phyloP scores from a whole-genome alignment of 2,797 vertebrate genomes.

The Trachurus trachurus region DNA sequence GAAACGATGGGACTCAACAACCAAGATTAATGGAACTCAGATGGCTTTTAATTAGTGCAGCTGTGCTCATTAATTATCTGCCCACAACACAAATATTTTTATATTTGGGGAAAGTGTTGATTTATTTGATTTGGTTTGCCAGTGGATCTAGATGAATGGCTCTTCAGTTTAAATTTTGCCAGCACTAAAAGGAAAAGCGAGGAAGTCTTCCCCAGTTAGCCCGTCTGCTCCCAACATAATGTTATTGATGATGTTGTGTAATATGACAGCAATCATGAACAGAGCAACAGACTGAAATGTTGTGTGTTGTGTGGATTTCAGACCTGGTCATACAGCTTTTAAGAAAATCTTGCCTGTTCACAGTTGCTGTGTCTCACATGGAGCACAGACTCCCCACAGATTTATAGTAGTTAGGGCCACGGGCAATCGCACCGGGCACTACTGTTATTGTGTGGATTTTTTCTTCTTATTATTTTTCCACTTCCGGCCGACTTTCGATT shows the following conservation, averaged over 20 bases:
- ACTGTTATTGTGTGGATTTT: too few relatives aligned
- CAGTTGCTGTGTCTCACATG: too few relatives aligned
- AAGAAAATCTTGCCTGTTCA: background rate
- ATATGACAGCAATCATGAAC: conserved; percentile 52
- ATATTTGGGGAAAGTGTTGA: conserved; percentile 99
- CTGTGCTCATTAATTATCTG: conserved; percentile 99
- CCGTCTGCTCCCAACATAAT: conserved; percentile 43
- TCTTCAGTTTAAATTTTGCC: conserved; percentile 91
- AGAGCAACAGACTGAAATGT: conserved; percentile 12
- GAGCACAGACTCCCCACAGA: background rate
- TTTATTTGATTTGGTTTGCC: conserved; percentile 99
- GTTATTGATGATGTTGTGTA: conserved; percentile 38
- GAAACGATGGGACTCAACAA: conserved; percentile 90
- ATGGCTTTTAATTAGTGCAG: conserved; percentile 99
- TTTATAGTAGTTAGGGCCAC: conserved; percentile 1
- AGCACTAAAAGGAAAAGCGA: conserved; percentile 80
- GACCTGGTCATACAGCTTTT: background rate
- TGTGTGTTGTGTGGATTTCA: conserved; percentile 5
- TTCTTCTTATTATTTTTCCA: too few relatives aligned
- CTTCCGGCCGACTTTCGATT: too few relatives aligned
- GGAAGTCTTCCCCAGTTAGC: conserved; percentile 78
- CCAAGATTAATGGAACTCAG: conserved; percentile 99
- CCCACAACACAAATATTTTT: conserved; percentile 99
- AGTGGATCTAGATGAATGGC: conserved; percentile 98
- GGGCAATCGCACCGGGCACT: too few relatives aligned